Percentiles rank a stretch among this genome's conserved stretches.
These are phyloP conservation scores for Corythoichthys haematopterus DNA, from an alignment of 2,113 vertebrate genomes.

Conservation along the genomic window DNA sequence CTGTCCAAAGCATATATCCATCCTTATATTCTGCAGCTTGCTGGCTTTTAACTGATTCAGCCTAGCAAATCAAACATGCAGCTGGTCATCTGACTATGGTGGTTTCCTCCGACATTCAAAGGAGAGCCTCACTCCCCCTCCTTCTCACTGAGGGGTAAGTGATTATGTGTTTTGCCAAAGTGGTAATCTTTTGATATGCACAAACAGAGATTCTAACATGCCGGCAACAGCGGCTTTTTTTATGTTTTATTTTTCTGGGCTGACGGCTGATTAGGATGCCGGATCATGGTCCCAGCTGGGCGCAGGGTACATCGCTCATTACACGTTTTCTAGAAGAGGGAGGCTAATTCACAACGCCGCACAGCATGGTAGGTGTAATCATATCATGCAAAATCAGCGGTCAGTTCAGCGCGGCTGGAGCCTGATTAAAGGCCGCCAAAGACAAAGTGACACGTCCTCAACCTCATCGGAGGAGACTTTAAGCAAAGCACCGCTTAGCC, in stretches of 20 bases:
- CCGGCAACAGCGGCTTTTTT: constrained; percentile 48
- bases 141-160: constrained; percentile 56
- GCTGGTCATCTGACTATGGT: constrained; percentile 10
- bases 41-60: not conserved
- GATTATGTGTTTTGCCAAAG: constrained; percentile 73
- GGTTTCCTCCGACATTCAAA: constrained; percentile 35
- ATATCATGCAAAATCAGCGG: constrained; percentile 74
- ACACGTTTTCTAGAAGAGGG: constrained; percentile 58
- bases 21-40: not conserved
- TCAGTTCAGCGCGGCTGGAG: constrained; percentile 64
- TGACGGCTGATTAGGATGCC: constrained; percentile 78
- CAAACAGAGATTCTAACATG: constrained; percentile 71
- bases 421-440: constrained; percentile 66
- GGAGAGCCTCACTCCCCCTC: constrained; percentile 12
- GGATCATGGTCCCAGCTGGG: constrained; percentile 77
- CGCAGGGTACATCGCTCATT: constrained; percentile 75
- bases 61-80: constrained; percentile 1
- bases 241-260: constrained; percentile 19
- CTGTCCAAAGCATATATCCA: not conserved
- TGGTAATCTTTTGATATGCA: constrained; percentile 72
- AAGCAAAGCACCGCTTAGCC: constrained; percentile 53
- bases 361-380: constrained; percentile 75
- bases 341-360: constrained; percentile 60
- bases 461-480: constrained; percentile 61
- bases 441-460: constrained; percentile 68